Percentiles rank a stretch among this genome's conserved stretches.
These are phyloP conservation scores for Tympanoctomys barrerae DNA, from an alignment of 2,797 vertebrate species.

Conservation along the genomic window DNA sequence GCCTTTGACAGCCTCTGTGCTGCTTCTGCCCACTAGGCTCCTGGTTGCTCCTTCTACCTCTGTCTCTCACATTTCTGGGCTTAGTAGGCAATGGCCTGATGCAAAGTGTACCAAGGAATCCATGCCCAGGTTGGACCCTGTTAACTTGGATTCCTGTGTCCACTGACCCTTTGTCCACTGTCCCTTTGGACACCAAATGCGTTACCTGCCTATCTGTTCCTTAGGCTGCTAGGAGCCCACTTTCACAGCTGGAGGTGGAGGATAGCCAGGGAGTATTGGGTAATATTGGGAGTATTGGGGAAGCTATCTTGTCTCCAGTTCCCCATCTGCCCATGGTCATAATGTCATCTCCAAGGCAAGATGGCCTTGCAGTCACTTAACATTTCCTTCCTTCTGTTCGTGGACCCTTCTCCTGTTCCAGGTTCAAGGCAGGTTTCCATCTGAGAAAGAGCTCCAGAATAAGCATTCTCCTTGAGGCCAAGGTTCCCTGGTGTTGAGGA, in stretches of 20 bases:
- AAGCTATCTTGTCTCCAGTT: neutral
- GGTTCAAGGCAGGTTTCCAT: neutral
- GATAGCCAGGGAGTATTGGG: neutral
- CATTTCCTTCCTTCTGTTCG: neutral
- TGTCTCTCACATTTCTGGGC: neutral
- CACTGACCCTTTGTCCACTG: neutral
- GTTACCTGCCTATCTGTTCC: neutral
- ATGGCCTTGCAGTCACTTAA: neutral
- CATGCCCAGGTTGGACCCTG: neutral
- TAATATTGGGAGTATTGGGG: neutral
- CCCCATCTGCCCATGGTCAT: neutral
- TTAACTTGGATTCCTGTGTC: neutral
- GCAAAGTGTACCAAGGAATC: neutral
- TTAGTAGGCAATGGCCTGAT: neutral
- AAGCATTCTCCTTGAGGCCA: rapidly evolving
- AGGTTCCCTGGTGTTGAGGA: neutral
- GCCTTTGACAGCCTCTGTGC: neutral
- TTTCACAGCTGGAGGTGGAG: neutral
- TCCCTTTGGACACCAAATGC: neutral
- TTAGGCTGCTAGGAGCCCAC: neutral
- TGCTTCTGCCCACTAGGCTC: neutral
- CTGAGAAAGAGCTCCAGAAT: neutral
- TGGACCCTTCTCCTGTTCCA: neutral
- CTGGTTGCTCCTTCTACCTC: neutral
- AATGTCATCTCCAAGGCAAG: neutral